These are phyloP conservation scores for Apis florea DNA, from an alignment of 1,140 invertebrate genomes.

Conservation along the genomic window DNA sequence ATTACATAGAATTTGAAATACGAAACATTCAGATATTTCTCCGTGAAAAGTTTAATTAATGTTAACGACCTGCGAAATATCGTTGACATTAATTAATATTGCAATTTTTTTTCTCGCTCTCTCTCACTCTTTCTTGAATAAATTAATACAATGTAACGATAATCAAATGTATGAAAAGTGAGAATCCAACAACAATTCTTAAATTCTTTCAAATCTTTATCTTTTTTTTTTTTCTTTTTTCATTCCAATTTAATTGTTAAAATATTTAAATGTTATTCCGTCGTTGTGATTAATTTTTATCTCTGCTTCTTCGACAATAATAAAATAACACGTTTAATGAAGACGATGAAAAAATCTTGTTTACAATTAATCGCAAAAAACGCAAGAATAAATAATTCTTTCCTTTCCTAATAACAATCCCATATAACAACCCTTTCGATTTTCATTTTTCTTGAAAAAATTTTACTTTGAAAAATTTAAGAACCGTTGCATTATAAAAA, in stretches of 20 bases:
- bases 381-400: too few relatives aligned
- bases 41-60: background rate
- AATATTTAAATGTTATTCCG: background rate
- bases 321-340: too few relatives aligned
- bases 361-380: too few relatives aligned
- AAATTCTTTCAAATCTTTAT: background rate
- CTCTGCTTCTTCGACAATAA: too few relatives aligned
- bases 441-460: too few relatives aligned
- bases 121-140: background rate
- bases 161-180: slow-evolving; percentile 4
- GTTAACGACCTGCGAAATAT: background rate
- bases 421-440: too few relatives aligned
- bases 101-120: background rate
- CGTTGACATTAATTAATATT: background rate
- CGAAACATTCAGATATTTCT: too few relatives aligned
- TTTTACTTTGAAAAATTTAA: too few relatives aligned
- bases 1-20: background rate
- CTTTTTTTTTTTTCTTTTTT: too few relatives aligned
- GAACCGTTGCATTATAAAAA: too few relatives aligned
- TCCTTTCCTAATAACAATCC: too few relatives aligned
- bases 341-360: too few relatives aligned
- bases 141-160: background rate
- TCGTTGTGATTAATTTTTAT: background rate
- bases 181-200: background rate
- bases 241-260: background rate